Base-by-base conservation (phyloP, 2,888 invertebrate species). In the Trichacis sp. region DNA sequence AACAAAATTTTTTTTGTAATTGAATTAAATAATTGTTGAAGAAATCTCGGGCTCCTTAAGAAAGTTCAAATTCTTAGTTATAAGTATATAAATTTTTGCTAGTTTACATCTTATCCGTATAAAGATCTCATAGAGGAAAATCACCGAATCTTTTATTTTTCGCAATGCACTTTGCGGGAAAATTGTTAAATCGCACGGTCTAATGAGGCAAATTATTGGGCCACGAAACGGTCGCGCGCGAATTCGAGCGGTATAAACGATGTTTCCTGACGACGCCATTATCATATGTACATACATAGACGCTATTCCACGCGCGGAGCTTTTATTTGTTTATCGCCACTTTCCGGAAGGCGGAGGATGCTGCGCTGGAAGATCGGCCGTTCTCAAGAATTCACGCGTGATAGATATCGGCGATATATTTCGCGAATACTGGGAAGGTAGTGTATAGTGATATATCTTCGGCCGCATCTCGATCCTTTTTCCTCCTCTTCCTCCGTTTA, bases 321-420 rank as follows among this genome's bases (percentile, higher is more conserved):
- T 64, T 59, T 54, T 53, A 51, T 50, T 55, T 60, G 65, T 61
- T 65, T 61, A 65, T 59, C 57, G 60, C 36, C 54, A 61, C 56
- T 50, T 51, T 57, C 43, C 52, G 29, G 42, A 53, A 46, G 30
- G 57, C 36, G 42, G 20, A 38, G 45, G 15, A 38, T 46, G 29
- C 38, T 29, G 56, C 47, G 55, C 33, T 33, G 46, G 57, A 69
- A 62, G 55, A 55, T 68, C 59, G 60, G 57, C 53, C 46, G 48
- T 30, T 55, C 53, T 57, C 42, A 48, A 48, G 52, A 64, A 68
- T 65, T 56, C 63, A 54, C 62, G 54, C 53, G 57, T 68, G 69
- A 69, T 65, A 65, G 63, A 69, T 63, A 60, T 58, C 46, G 54
- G 54, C 63, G 52, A 69, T 69, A 69, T 63, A 65, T 69, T 65